Conservation (phyloP, 2,888 invertebrate genomes). For the Eupithecia insigniata region DNA sequence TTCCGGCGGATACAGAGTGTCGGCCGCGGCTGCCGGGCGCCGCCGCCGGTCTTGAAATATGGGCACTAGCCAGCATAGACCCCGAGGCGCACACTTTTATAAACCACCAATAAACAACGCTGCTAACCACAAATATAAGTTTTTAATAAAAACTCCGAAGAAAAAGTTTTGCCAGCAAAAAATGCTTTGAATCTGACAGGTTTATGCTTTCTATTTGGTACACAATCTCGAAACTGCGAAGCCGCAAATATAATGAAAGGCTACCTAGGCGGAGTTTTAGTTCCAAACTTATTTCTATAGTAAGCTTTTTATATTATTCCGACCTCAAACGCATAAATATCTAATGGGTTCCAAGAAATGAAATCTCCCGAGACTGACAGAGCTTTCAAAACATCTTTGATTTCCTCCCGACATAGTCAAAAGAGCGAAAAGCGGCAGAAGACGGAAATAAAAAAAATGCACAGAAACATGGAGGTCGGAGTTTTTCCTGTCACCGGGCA, state of each 20-base stretch:
- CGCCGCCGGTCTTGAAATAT: conserved; percentile 13
- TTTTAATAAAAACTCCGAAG: conserved; percentile 44
- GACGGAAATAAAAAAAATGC: conserved; percentile 79
- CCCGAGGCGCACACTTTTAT: conserved; percentile 53
- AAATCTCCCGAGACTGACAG: conserved; percentile 53
- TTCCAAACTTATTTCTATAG: not conserved
- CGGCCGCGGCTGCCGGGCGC: conserved; percentile 53
- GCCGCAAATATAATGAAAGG: conserved; percentile 11
- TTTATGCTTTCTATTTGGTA: conserved; percentile 24
- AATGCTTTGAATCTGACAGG: conserved; percentile 29
- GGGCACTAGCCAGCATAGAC: conserved; percentile 12
- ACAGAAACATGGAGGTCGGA: conserved; percentile 83
- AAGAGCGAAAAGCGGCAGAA: conserved; percentile 68
- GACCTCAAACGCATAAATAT: conserved; percentile 1
- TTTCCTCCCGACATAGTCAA: conserved; percentile 73
- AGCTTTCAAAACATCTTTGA: conserved; percentile 74
- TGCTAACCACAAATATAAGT: conserved; percentile 46
- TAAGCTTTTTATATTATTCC: not conserved
- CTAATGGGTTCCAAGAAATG: conserved; percentile 31
- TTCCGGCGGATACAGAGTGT: conserved; percentile 68
- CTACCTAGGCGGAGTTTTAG: not conserved
- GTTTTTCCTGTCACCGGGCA: conserved; percentile 84
- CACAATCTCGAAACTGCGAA: conserved; percentile 9
- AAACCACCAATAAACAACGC: conserved; percentile 50
- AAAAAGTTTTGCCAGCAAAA: conserved; percentile 36